Evolutionary conservation across 2,797 vertebrate genomes (phyloP), one percentile per base, ranked within the genome.

Genomic region (Sebastiscus albofasciatus): DNA sequence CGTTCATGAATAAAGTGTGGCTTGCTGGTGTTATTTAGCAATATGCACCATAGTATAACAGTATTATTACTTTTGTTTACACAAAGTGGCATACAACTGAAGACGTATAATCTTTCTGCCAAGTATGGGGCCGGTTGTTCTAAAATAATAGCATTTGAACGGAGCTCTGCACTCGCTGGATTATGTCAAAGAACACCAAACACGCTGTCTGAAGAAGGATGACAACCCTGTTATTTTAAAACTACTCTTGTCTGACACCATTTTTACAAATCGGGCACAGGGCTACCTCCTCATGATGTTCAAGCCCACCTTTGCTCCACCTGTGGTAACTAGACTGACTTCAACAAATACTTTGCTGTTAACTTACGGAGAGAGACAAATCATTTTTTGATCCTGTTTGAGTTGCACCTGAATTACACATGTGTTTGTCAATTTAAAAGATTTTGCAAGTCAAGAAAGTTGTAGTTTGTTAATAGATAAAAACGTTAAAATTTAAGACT

Each of bases 101-200:
- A 75, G 58, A 62, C 29, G 46, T 72, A 29, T 73, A 26, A 69
- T 78, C 27, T 70, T 34, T 12, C 55, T 13, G 13, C 24, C n/a
- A 78, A 79, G 55, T 67, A 46, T 65, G 27, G 68, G 64, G 66
- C 34, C 18, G 52, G 39, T 20, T 54, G 9, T 24, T 62, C 4
- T 52, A n/a, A 59, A 81, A 78, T 77, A 69, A 79, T n/a, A 81
- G 29, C 31, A 8, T 52, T 56, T 73, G 26, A 78, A 62, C 20
- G 20, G 12, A 10, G 24, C 4, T 66, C 52, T 72, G 13, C 16
- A 60, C 59, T 66, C 2, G 0, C 4, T 7, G 78, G 82, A 87
- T 84, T 65, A 82, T 66, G 36, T 56, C 59, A 60, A 62, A 75
- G 59, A 46, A 55, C 33, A 78, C 12, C 39, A 75, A 79, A 66